phyloP scores from a whole-genome alignment of 2,888 invertebrate genomes.

The Andrena haemorrhoa region DNA sequence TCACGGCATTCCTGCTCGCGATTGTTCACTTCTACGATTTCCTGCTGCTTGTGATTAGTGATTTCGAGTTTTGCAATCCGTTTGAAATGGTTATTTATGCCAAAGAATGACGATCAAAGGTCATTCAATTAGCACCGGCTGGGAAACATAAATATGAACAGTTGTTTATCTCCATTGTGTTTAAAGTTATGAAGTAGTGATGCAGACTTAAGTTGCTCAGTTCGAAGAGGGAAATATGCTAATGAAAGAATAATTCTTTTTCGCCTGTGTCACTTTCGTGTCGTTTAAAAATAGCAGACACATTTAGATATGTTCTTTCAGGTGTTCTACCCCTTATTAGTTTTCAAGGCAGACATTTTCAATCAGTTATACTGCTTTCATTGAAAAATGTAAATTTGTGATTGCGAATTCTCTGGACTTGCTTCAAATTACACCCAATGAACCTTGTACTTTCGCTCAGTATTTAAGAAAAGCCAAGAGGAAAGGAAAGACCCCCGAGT shows the following conservation, averaged over 20 bases:
- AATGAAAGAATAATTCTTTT: no score
- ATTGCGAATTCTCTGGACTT: not conserved
- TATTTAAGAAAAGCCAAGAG: conserved; percentile 34
- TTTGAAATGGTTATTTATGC: not conserved
- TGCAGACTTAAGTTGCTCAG: no score
- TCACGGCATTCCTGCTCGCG: not conserved
- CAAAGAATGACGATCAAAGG: not conserved
- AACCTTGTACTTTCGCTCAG: conserved; percentile 23
- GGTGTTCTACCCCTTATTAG: no score
- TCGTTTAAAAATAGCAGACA: no score
- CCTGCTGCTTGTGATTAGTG: not conserved
- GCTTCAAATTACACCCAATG: conserved; percentile 1
- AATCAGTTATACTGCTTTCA: not conserved
- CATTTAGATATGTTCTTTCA: no score
- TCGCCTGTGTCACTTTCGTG: no score
- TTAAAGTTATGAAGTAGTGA: no score
- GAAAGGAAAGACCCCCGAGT: conserved; percentile 50
- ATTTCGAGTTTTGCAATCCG: not conserved
- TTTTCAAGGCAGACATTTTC: no score
- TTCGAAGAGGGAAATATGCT: no score
- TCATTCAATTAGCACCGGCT: no score
- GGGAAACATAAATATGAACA: no score
- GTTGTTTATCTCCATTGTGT: no score
- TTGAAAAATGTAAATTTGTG: not conserved
- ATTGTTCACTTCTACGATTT: not conserved